Percentiles rank a stretch among this genome's conserved stretches.
Evolutionary conservation across 2,797 vertebrate genomes (phyloP).

Genomic region (Galagoides demidoff): DNA sequence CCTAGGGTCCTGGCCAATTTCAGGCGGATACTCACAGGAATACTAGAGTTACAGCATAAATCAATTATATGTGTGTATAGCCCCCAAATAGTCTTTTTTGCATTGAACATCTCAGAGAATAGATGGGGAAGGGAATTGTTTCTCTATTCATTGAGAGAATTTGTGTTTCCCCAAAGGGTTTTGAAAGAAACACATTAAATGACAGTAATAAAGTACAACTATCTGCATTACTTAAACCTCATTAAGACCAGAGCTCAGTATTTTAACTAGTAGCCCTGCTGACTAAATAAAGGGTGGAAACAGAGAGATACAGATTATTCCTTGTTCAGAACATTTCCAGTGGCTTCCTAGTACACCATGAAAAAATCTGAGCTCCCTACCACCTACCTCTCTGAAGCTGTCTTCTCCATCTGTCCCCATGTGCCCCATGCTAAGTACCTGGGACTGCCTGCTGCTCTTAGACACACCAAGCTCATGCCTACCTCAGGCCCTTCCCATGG

Average conservation of each 20-base stretch:
- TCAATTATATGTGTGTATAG: background rate
- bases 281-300: background rate
- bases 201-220: background rate
- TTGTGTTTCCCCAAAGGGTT: slow-evolving; percentile 19
- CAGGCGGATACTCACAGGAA: background rate
- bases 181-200: background rate
- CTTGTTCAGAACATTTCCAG: background rate
- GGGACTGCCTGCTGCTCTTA: too few species aligned
- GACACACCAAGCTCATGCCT: background rate
- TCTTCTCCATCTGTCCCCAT: background rate
- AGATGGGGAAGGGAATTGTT: background rate
- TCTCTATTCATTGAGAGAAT: background rate
- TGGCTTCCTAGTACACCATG: background rate
- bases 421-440: fast-evolving
- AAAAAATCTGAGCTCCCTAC: background rate
- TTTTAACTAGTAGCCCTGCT: background rate
- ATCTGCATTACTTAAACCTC: background rate
- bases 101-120: background rate
- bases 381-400: fast-evolving
- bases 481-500: background rate
- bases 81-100: background rate
- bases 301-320: background rate
- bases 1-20: background rate
- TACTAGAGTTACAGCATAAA: background rate
- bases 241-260: background rate